Percentiles rank a stretch among this genome's conserved stretches.
phyloP scores from a whole-genome alignment of 1,140 invertebrate species.

The Archivesica marissinica region DNA sequence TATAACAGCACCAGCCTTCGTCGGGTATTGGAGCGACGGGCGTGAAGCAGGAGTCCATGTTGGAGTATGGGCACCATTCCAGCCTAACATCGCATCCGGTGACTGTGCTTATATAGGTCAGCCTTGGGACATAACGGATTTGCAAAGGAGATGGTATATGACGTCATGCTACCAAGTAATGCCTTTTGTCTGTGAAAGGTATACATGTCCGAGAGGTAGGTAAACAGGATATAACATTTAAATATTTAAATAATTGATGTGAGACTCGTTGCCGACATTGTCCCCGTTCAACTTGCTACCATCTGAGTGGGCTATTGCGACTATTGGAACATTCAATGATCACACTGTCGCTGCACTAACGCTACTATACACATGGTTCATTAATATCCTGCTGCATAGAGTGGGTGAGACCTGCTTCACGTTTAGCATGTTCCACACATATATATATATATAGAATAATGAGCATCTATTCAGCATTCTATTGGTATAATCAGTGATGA shows the following conservation, averaged over 20 bases:
- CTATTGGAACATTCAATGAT: too few species aligned
- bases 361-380: too few species aligned
- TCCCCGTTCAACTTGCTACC: too few species aligned
- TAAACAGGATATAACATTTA: neutral
- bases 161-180: constrained; percentile 53
- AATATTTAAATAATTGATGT: neutral
- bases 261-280: too few species aligned
- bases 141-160: constrained; percentile 24
- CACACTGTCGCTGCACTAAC: too few species aligned
- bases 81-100: constrained; percentile 18
- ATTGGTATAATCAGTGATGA: too few species aligned
- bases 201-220: constrained; percentile 35
- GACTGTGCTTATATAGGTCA: constrained; percentile 5
- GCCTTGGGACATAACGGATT: neutral
- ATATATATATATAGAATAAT: too few species aligned
- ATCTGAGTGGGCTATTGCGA: too few species aligned
- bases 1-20: neutral
- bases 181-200: constrained; percentile 46
- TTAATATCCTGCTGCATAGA: too few species aligned
- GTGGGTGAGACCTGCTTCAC: too few species aligned
- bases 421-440: too few species aligned
- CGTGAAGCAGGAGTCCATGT: constrained; percentile 15
- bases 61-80: constrained; percentile 32
- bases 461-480: too few species aligned
- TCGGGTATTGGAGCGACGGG: constrained; percentile 39